A percentile compares a stretch with the other conserved stretches of the same genome.
Conservation (phyloP, 2,888 invertebrate genomes). For the Amphipoea lucens region DNA sequence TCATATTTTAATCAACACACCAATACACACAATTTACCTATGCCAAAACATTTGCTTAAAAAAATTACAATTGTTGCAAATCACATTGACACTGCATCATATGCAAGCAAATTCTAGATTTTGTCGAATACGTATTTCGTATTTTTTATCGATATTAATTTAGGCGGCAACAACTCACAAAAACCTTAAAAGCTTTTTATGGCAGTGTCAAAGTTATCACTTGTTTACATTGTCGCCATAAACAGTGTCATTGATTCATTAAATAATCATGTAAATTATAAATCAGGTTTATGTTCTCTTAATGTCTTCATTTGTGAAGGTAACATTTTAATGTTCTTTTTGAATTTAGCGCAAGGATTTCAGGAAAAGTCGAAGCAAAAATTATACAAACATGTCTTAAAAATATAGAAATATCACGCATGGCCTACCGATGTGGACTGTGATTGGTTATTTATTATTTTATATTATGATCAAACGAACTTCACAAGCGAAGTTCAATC, state of each 20-base stretch:
- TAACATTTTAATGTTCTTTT: conserved; percentile 13
- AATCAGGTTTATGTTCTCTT: conserved; percentile 1
- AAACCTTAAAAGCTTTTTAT: not conserved
- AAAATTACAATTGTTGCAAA: not conserved
- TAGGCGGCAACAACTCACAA: not conserved
- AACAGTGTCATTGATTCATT: not conserved
- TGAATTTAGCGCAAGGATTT: conserved; percentile 41
- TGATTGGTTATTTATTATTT: not conserved
- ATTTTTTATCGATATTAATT: not conserved
- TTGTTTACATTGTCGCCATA: conserved; percentile 10
- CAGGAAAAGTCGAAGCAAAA: not conserved
- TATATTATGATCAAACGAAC: not conserved
- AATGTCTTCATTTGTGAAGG: conserved; percentile 25
- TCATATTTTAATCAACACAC: not conserved
- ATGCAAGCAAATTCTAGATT: not conserved
- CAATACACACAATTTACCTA: no score
- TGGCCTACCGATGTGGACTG: not conserved
- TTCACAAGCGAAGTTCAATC: not conserved
- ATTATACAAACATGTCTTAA: not conserved
- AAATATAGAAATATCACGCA: not conserved
- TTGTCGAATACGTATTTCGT: not conserved
- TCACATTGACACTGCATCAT: not conserved
- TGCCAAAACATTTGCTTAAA: not conserved
- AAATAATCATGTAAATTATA: not conserved
- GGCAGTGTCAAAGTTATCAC: conserved; percentile 17